Base-by-base conservation (phyloP, 2,113 vertebrate species). In the Sminthopsis crassicaudata region DNA sequence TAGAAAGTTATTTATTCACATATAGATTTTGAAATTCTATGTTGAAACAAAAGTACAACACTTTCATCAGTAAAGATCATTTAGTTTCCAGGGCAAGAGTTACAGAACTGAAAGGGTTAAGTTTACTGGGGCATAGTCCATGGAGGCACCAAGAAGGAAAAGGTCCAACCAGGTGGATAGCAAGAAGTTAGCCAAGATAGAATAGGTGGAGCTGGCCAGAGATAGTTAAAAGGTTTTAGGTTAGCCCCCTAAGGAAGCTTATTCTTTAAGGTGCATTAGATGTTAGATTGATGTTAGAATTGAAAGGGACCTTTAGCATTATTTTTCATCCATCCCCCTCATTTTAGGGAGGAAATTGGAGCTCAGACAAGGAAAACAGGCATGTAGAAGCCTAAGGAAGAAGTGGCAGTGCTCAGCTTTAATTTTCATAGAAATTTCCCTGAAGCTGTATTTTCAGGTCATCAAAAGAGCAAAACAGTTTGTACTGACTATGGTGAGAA, bases 351-450 rank as follows among this genome's bases (percentile, higher is more conserved):
- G n/a, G 67, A 84, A 84, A 42, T 6, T n/a, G 16, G n/a, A 4
- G n/a, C n/a, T 42, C 67, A 84, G 36, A 84, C 36, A 84, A 84
- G 16, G 16, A 22, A 84, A 92, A 42, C 53, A 52, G 93, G 94
- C 94, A 90, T 36, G 60, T 93, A n/a, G 96, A 88, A 94, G 30
- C 50, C 10, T 16, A 92, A 93, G 27, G 46, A 53, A 89, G 53
- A 30, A 95, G 30, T 67, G 26, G 0, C 36, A 53, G 84, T n/a
- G 24, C 14, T 89, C 91, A 46, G 91, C 94, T 96, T 95, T 94
- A 92, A 91, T 97, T 96, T 96, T 92, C 91, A 54, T 42, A 88
- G 53, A 91, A 53, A 92, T 30, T 93, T 97, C 96, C 53, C 91
- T 46, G 57, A 91, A 55, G 53, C 7, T 55, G 8, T 57, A n/a